phyloP scores from a whole-genome alignment of 2,888 invertebrate species.

The Linyphia triangularis region DNA sequence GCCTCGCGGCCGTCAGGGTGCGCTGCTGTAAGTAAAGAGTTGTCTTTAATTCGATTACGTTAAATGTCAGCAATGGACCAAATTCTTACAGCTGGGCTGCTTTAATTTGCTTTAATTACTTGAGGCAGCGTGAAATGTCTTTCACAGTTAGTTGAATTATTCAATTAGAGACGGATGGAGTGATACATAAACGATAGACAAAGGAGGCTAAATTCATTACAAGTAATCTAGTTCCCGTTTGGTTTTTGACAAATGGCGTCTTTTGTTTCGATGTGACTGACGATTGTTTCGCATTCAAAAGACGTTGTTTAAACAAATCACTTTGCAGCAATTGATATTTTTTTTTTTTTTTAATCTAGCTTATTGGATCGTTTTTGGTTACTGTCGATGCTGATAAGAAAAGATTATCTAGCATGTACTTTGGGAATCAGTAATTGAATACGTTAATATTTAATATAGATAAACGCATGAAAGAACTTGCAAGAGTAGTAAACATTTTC shows the following conservation, averaged over 20 bases:
- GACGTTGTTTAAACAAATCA: slow-evolving; percentile 14
- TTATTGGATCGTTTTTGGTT: neutral
- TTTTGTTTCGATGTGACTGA: neutral
- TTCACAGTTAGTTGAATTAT: slow-evolving; percentile 65
- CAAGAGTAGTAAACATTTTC: too few species aligned
- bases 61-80: slow-evolving; percentile 65
- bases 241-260: slow-evolving; percentile 27
- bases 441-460: too few species aligned
- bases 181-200: slow-evolving; percentile 61
- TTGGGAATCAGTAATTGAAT: too few species aligned
- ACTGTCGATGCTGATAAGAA: neutral
- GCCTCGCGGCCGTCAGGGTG: slow-evolving; percentile 31
- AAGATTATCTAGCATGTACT: too few species aligned
- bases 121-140: slow-evolving; percentile 58
- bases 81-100: slow-evolving; percentile 55
- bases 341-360: neutral
- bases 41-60: slow-evolving; percentile 60
- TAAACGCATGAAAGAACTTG: too few species aligned
- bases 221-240: slow-evolving; percentile 8
- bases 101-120: slow-evolving; percentile 69
- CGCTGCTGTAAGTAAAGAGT: slow-evolving; percentile 23
- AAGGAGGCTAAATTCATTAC: slow-evolving; percentile 46
- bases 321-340: neutral
- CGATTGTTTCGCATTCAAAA: neutral
- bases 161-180: slow-evolving; percentile 58